Evolutionary conservation across 2,797 vertebrate genomes (phyloP).

Genomic region (Balearica regulorum): DNA sequence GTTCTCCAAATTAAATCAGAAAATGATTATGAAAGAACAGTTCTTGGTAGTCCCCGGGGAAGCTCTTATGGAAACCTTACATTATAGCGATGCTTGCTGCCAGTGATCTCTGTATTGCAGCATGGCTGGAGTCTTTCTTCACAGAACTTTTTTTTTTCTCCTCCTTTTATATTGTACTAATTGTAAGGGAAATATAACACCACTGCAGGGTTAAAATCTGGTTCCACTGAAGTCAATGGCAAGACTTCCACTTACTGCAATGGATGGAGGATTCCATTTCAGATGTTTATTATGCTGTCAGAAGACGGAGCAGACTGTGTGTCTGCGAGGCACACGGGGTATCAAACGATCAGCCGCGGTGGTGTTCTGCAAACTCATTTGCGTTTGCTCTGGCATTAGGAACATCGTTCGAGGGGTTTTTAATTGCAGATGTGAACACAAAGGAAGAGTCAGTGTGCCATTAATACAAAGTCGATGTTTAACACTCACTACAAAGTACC

Average conservation of each 20-base stretch:
- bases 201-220: neutral
- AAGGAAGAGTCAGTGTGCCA: constrained; percentile 20
- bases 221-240: neutral
- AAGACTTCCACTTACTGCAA: neutral
- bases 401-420: neutral
- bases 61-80: constrained; percentile 9
- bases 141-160: neutral
- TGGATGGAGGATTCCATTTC: neutral
- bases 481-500: neutral
- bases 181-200: constrained; percentile 38
- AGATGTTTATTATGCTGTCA: neutral
- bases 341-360: neutral
- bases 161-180: constrained; percentile 12
- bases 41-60: constrained; percentile 1
- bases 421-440: constrained; percentile 52
- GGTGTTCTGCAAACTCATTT: neutral
- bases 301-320: constrained; percentile 7
- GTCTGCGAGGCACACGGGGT: constrained; percentile 2
- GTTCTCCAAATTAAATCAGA: constrained; percentile 7
- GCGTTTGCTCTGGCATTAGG: constrained; percentile 23
- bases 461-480: neutral
- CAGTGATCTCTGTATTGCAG: constrained; percentile 7
- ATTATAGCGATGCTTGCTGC: neutral
- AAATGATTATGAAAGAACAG: neutral
- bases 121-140: neutral